Evolutionary conservation across 2,888 invertebrate species (phyloP).

Genomic region (Yponomeuta sedellus): DNA sequence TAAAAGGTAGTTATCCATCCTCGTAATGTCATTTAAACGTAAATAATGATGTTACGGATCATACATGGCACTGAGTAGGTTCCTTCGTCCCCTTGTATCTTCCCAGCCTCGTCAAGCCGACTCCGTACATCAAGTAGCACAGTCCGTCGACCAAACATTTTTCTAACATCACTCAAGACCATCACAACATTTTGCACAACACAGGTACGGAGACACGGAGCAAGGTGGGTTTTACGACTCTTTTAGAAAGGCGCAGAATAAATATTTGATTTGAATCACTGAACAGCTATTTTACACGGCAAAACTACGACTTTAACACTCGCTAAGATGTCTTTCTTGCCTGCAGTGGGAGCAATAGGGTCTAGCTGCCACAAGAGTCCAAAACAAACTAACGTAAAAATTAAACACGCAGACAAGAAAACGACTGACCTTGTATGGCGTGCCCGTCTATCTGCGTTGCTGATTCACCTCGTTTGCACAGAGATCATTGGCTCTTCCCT

Average conservation of each 20-base stretch:
- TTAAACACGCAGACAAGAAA: background rate
- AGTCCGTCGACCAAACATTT: constrained; percentile 45
- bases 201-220: too few species aligned
- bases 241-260: too few species aligned
- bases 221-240: too few species aligned
- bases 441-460: background rate
- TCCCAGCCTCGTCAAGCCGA: constrained; percentile 13
- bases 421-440: background rate
- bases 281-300: too few species aligned
- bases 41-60: background rate
- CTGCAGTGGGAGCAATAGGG: too few species aligned
- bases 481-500: constrained; percentile 7
- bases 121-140: constrained; percentile 39
- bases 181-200: background rate
- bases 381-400: background rate
- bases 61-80: background rate
- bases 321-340: too few species aligned
- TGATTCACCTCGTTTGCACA: constrained; percentile 14
- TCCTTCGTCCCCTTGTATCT: constrained; percentile 9
- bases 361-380: background rate
- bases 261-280: too few species aligned
- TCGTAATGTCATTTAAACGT: background rate
- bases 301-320: too few species aligned
- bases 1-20: too few species aligned
- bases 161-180: constrained; percentile 34